Percentiles rank a stretch among this genome's conserved stretches.
Conservation (phyloP, 1,140 invertebrate genomes). For the Heliconius melpomene region DNA sequence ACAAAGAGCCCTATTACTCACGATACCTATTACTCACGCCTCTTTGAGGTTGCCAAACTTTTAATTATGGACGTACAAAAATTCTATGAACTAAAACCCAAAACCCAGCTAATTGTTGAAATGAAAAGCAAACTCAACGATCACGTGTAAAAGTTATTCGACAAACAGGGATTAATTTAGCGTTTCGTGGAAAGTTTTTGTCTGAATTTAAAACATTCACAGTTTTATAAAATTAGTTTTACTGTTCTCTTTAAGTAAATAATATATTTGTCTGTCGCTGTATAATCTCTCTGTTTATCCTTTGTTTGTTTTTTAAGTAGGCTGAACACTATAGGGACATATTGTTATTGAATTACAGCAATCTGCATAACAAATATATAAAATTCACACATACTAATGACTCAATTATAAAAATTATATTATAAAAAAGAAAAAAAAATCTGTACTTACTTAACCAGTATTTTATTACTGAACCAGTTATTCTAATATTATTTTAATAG, state of each 20-base stretch:
- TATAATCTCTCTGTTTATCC: background rate
- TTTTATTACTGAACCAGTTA: too few relatives aligned
- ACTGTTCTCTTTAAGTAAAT: background rate
- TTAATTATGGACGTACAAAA: constrained; percentile 33
- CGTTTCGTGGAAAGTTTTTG: constrained; percentile 23
- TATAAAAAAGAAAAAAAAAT: too few relatives aligned
- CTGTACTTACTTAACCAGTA: too few relatives aligned
- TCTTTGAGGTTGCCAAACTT: constrained; percentile 30
- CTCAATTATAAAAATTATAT: too few relatives aligned
- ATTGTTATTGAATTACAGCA: too few relatives aligned
- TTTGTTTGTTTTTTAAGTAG: too few relatives aligned
- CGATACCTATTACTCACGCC: constrained; percentile 16
- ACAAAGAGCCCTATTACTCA: background rate
- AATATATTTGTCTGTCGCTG: background rate
- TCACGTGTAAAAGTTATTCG: constrained; percentile 38
- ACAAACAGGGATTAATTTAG: constrained; percentile 35
- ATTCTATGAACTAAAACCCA: constrained; percentile 27
- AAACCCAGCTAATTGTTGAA: constrained; percentile 34
- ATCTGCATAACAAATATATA: too few relatives aligned
- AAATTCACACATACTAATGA: too few relatives aligned
- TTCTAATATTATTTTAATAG: too few relatives aligned
- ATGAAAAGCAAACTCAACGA: constrained; percentile 34
- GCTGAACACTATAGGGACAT: too few relatives aligned
- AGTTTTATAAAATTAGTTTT: background rate
- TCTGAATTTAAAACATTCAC: constrained; percentile 10